Base-by-base conservation (phyloP, 2,888 invertebrate species). In the Galeruca laticollis region DNA sequence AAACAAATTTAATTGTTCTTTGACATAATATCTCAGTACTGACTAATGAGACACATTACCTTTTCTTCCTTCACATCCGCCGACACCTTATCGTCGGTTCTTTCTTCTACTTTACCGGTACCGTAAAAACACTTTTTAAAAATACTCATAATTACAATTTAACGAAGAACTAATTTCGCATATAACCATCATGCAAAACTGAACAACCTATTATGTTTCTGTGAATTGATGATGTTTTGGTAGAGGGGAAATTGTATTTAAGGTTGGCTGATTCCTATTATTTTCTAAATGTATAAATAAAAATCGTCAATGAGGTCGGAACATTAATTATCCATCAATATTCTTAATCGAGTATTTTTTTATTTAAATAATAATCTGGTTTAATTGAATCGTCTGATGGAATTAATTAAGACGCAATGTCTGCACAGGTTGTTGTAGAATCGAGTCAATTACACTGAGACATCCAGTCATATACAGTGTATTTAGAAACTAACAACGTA, bases 251-350 rank as follows among this genome's bases (percentile, higher is more conserved):
- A 54, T 15, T 15, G 15, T 26, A 60, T 69, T 69, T 60, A 69
- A 57, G 69, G 54, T 65, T 69, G 60, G 65, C 54, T 69, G 69
- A 56, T 69, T 69, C 60, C 64, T 43, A 69, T 69, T 69, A 69
- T 69, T 60, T 66, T 51, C 20, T 35, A 59, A 65, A 69, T 47
- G 64, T 21, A 11, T 21, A 54, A 69, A 65, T 62, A 57, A 68
- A 61, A 62, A 60, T 65, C 26, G 35, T 65, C 60, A 69, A 69
- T 69, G 56, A 64, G 60, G 69, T 60, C 65, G 60, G 56, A 43
- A 54, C 60, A 63, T 69, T 49, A 62, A 33, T 54, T 11, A 64
- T 54, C 60, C 26, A 64, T 63, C 54, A 15, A 51, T 43, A 31
- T 47, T 31, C 21, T 26, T 26, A n/a, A 9, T 37, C 13, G 2